Conservation (phyloP, 2,797 vertebrate species). For the Amniataba percoides region DNA sequence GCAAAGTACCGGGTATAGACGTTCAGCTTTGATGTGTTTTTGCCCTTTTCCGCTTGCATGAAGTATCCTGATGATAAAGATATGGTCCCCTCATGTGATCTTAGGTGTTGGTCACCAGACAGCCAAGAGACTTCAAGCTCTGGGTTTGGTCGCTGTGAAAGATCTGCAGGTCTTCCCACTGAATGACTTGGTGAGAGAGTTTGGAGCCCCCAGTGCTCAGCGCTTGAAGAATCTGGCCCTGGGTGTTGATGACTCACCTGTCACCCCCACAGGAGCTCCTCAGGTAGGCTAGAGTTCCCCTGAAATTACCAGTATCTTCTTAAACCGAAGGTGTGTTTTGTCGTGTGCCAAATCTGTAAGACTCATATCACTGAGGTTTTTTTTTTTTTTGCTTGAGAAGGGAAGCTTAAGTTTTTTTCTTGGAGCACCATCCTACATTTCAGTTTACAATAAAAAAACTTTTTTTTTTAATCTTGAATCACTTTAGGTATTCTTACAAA, state of each 20-base stretch:
- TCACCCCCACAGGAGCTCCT: constrained; percentile 88
- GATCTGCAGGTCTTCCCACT: constrained; percentile 87
- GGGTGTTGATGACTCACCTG: constrained; percentile 88
- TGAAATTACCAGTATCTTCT: not conserved
- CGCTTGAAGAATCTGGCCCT: constrained; percentile 88
- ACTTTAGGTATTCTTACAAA: not conserved
- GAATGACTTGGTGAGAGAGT: constrained; percentile 83
- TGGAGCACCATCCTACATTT: not conserved
- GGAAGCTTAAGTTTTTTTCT: not conserved
- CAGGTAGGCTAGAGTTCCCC: constrained; percentile 83
- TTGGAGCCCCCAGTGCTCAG: constrained; percentile 85
- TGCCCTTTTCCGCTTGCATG: not conserved
- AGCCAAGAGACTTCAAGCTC: constrained; percentile 82
- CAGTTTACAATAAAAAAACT: not conserved
- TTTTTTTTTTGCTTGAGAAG: not conserved
- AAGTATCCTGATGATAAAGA: not conserved
- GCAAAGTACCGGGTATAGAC: constrained; percentile 89
- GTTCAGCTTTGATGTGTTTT: not conserved
- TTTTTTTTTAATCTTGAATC: not conserved
- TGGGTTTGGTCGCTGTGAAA: constrained; percentile 85
- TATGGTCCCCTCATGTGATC: not conserved
- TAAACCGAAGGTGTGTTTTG: not conserved
- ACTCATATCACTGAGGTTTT: not conserved
- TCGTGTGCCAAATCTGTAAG: not conserved
- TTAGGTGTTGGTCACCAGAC: constrained; percentile 92